A percentile compares a stretch with the other conserved stretches of the same genome.
phyloP scores from a whole-genome alignment of 2,888 invertebrate species.

The Bembecia ichneumoniformis region DNA sequence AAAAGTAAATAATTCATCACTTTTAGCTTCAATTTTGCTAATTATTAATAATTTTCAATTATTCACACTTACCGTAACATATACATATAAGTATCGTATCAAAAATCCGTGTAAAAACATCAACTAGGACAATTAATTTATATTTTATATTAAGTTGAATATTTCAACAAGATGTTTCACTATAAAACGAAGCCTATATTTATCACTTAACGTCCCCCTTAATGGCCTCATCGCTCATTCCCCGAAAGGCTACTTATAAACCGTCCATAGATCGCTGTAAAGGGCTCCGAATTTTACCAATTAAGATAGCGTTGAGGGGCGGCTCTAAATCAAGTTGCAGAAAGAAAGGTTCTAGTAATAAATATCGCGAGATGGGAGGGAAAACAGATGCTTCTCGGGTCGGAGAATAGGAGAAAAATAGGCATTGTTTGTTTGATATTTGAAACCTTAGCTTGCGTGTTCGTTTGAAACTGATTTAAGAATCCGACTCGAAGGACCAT shows the following conservation, averaged over 20 bases:
- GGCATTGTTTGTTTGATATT: slow-evolving; percentile 36
- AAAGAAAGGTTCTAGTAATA: slow-evolving; percentile 51
- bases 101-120: too few species aligned
- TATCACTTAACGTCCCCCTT: not conserved
- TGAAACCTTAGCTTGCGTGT: slow-evolving; percentile 36
- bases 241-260: not conserved
- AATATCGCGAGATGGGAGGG: slow-evolving; percentile 48
- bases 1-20: too few species aligned
- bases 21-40: too few species aligned
- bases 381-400: slow-evolving; percentile 19
- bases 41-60: too few species aligned
- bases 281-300: slow-evolving; percentile 41
- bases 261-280: slow-evolving; percentile 25
- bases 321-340: slow-evolving; percentile 53
- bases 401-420: slow-evolving; percentile 50
- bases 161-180: too few species aligned
- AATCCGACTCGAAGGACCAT: too few species aligned
- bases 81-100: too few species aligned
- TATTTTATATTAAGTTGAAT: too few species aligned
- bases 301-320: slow-evolving; percentile 47
- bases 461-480: not conserved
- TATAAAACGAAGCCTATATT: not conserved
- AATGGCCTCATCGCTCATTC: not conserved
- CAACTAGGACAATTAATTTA: too few species aligned
- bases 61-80: too few species aligned